These are phyloP conservation scores for Fragum fragum DNA, from an alignment of 2,888 invertebrate species.

Conservation along the genomic window DNA sequence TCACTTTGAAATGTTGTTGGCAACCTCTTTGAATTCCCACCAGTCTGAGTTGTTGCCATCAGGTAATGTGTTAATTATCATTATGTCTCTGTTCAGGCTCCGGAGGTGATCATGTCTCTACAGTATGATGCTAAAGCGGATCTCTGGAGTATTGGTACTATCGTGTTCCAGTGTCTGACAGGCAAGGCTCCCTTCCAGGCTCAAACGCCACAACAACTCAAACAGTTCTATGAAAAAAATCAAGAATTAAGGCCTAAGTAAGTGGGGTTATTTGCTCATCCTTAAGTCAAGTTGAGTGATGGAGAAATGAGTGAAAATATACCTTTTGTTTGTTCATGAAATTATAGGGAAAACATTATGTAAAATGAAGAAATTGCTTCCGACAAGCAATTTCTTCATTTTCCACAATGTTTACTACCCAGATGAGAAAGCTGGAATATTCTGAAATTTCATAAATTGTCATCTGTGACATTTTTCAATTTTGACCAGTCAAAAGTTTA, in stretches of 20 bases:
- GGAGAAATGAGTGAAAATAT: too few relatives aligned
- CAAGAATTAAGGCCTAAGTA: constrained; percentile 87
- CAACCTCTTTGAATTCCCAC: too few relatives aligned
- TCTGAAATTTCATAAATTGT: too few relatives aligned
- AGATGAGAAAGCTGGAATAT: too few relatives aligned
- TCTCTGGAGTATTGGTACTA: constrained; percentile 99
- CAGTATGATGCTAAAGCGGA: constrained; percentile 99
- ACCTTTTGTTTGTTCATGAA: not conserved
- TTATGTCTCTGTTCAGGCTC: constrained; percentile 90
- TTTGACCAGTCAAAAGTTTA: too few relatives aligned
- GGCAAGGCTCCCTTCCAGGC: constrained; percentile 99
- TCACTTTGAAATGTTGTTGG: too few relatives aligned
- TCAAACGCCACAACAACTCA: constrained; percentile 98
- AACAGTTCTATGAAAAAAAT: constrained; percentile 98
- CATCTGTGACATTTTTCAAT: too few relatives aligned
- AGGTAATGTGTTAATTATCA: too few relatives aligned
- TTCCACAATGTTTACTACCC: too few relatives aligned
- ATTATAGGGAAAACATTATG: not conserved
- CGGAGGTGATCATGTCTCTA: constrained; percentile 99
- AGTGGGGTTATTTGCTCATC: constrained; percentile 61
- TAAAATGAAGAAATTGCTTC: constrained; percentile 3
- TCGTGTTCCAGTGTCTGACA: constrained; percentile 99
- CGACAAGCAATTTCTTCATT: not conserved
- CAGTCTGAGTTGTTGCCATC: too few relatives aligned
- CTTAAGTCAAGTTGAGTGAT: too few relatives aligned